Conservation (phyloP, 2,113 vertebrate species). For the Polypterus bichir region DNA sequence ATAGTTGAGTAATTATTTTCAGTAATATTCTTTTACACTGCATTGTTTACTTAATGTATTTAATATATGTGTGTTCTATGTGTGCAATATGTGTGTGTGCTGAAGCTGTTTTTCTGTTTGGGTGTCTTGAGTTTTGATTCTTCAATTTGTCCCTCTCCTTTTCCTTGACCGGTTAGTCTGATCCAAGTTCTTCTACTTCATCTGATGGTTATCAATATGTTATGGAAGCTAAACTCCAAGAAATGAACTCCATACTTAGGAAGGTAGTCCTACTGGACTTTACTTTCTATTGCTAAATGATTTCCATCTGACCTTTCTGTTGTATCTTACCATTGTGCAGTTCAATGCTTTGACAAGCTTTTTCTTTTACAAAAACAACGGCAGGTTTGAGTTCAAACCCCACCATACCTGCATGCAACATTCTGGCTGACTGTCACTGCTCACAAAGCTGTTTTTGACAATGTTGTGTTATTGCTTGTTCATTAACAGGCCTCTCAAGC, state of each 20-base stretch:
- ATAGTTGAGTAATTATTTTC: constrained; percentile 15
- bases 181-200: constrained; percentile 88
- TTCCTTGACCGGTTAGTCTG: constrained; percentile 81
- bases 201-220: constrained; percentile 95
- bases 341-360: constrained; percentile 69
- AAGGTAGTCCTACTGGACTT: constrained; percentile 87
- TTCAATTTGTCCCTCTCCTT: constrained; percentile 88
- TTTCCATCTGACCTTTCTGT: constrained; percentile 64
- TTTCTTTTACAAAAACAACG: constrained; percentile 45
- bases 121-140: constrained; percentile 74
- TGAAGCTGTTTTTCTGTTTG: constrained; percentile 34
- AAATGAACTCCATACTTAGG: constrained; percentile 95
- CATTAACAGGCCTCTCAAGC: constrained; percentile 62
- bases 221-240: constrained; percentile 96
- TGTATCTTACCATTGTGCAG: constrained; percentile 67
- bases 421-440: constrained; percentile 70
- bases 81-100: too few species aligned
- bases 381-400: constrained; percentile 71
- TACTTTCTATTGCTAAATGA: constrained; percentile 75
- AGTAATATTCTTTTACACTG: constrained; percentile 36
- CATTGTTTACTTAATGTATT: too few species aligned
- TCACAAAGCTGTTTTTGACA: constrained; percentile 46
- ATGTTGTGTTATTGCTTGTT: constrained; percentile 65
- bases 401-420: constrained; percentile 72
- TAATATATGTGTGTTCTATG: too few species aligned